Conservation (phyloP, 2,113 vertebrate genomes). For the Elephas maximus region DNA sequence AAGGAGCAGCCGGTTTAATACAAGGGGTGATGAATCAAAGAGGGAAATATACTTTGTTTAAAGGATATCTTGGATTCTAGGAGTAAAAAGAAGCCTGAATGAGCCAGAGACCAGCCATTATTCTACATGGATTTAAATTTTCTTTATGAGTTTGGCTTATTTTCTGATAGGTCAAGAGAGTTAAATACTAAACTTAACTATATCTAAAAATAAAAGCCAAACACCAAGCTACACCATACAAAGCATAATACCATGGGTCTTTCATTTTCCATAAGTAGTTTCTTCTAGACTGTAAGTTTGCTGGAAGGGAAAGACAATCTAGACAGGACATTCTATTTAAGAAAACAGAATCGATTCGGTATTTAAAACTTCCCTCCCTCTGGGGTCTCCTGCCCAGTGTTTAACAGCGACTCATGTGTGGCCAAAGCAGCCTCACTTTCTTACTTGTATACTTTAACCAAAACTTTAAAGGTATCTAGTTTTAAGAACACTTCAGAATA, state of each 20-base stretch:
- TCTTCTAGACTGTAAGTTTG: slow-evolving; percentile 1
- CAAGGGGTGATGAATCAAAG: background rate
- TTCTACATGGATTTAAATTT: background rate
- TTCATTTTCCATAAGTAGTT: background rate
- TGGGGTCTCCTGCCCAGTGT: background rate
- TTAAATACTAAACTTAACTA: slow-evolving; percentile 30
- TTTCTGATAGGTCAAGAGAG: slow-evolving; percentile 14
- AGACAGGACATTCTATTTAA: slow-evolving; percentile 26
- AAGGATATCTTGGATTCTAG: background rate
- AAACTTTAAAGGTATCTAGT: background rate
- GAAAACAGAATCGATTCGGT: background rate
- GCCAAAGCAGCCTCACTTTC: background rate
- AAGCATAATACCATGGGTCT: background rate
- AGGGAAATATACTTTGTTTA: slow-evolving; percentile 7
- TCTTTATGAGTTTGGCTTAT: background rate
- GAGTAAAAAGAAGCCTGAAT: background rate
- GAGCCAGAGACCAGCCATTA: background rate
- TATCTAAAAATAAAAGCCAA: background rate
- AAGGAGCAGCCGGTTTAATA: background rate
- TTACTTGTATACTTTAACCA: background rate
- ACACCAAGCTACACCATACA: background rate
- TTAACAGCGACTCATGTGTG: background rate
- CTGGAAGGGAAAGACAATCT: background rate
- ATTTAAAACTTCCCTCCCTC: background rate
- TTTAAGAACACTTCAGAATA: background rate